Base-by-base conservation (phyloP, 2,113 vertebrate genomes). In the Chitala chitala region DNA sequence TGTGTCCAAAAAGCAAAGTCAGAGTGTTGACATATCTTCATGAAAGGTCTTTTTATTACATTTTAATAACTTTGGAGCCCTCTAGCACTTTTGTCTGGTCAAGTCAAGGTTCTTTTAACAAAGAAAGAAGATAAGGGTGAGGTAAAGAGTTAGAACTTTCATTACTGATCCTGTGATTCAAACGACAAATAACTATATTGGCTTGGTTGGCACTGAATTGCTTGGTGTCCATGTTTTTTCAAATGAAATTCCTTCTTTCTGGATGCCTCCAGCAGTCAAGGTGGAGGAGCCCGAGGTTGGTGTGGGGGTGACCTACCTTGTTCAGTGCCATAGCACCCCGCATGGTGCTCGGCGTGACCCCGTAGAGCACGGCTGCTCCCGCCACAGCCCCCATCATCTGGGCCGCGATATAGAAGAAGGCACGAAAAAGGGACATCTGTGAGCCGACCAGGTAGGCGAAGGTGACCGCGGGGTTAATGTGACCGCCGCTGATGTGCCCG, bases 401-500 rank as follows among this genome's bases (percentile, higher is more conserved):
- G 48, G 96, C 95, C 51, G 81, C 82, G 1, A 96, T 83, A 82
- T 96, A 98, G 89, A 92, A 94, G 84, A 95, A 5, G 74, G 95
- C 94, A 0, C 95, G 91, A 86, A 93, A 86, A 76, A 97, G 77
- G 64, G 94, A 96, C 90, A 98, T 89, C 92, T 95, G 95, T 8
- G 95, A 93, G 81, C 93, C 90, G 61, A 96, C 53, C 50, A 98
- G 91, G 86, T 93, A 94, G 77, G 95, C 94, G 59, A 98, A 87
- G 75, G 96, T 98, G 82, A 98, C 89, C 3, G 95, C 95, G 2
- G 96, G 96, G 83, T 97, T 98, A 83, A 96, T 84, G 79, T 97
- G 94, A 71, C 93, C 94, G 8, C 96, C 96, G 17, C 96, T 98
- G 85, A 98, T 92, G 75, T 94, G 93, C 72, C 95, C 94, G 61